Conservation (phyloP, 2,797 vertebrate species). For the Salarias fasciatus region DNA sequence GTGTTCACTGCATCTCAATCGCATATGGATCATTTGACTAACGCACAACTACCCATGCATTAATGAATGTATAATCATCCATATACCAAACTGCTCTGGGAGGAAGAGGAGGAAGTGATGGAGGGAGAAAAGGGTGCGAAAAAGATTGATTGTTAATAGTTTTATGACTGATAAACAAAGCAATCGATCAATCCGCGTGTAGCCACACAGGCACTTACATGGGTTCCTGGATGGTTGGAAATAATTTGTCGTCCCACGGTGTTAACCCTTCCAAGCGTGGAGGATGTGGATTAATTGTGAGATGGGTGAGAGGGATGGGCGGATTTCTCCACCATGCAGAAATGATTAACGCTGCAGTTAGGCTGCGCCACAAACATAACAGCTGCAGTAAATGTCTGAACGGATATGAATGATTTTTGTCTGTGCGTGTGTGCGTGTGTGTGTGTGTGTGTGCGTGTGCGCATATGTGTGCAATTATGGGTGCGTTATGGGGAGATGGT, state of each 20-base stretch:
- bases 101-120: slow-evolving; percentile 36
- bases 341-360: slow-evolving; percentile 80
- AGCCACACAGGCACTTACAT: slow-evolving; percentile 69
- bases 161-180: slow-evolving; percentile 86
- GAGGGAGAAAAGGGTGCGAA: slow-evolving; percentile 15
- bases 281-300: slow-evolving; percentile 81
- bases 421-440: slow-evolving; percentile 12
- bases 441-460: background rate
- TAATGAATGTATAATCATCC: slow-evolving; percentile 85
- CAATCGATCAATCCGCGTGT: slow-evolving; percentile 81
- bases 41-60: slow-evolving; percentile 82
- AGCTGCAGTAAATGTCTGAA: slow-evolving; percentile 77
- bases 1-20: slow-evolving; percentile 56
- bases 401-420: slow-evolving; percentile 65
- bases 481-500: slow-evolving; percentile 16
- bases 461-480: slow-evolving; percentile 32
- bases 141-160: slow-evolving; percentile 83
- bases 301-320: slow-evolving; percentile 73
- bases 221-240: slow-evolving; percentile 69
- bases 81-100: slow-evolving; percentile 68
- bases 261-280: slow-evolving; percentile 79
- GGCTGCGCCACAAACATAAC: slow-evolving; percentile 76
- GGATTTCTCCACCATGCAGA: slow-evolving; percentile 73
- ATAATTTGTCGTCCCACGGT: slow-evolving; percentile 75
- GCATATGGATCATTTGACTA: slow-evolving; percentile 80